Base-by-base conservation (phyloP, 2,888 invertebrate species). In the Cheilosia scutellata region DNA sequence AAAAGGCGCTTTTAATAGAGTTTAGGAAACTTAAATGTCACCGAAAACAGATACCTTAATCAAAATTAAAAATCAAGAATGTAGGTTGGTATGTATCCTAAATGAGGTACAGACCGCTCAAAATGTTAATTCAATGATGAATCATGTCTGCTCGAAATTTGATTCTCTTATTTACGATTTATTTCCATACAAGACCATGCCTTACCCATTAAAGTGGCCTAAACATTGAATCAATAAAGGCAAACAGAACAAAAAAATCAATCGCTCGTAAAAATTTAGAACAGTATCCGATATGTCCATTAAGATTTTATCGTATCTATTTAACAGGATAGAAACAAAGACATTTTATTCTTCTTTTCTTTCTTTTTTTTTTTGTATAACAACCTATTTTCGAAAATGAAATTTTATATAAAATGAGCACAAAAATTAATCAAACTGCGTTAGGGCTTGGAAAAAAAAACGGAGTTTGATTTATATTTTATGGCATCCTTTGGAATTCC, bases 261-360 rank as follows among this genome's bases (percentile, higher is more conserved):
- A 62, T 62, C 65, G 77, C 27, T 70, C 77, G 70, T 77, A 62
- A 77, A 77, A 77, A 70, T 62, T 77, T 70, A 40, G 68, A 77
- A 70, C 70, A 70, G 44, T 62, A 70, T 77, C 77, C 20, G 77
- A 77, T 70, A 70, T 44, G 62, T 77, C 77, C 77, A 77, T 77
- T 77, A 77, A 77, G 77, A 77, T 77, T 70, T 70, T 77, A 77
- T 77, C 77, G 20, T 11, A 6, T 7, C 37, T 62, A 77, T 77
- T 77, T 77, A 70, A 70, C 55, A 42, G 62, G 47, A 62, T 33
- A 68, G 33, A 66, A 66, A 68, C 76, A 68, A 60, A 68, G 62
- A 66, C 16, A 57, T 75, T 66, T 65, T 65, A 57, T 49, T 13
- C 47, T 42, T 76, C 40, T 49, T n/a, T n/a, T n/a, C n/a, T n/a